Conservation (phyloP, 1,140 invertebrate genomes). For the Scaptodrosophila lebanonensis region DNA sequence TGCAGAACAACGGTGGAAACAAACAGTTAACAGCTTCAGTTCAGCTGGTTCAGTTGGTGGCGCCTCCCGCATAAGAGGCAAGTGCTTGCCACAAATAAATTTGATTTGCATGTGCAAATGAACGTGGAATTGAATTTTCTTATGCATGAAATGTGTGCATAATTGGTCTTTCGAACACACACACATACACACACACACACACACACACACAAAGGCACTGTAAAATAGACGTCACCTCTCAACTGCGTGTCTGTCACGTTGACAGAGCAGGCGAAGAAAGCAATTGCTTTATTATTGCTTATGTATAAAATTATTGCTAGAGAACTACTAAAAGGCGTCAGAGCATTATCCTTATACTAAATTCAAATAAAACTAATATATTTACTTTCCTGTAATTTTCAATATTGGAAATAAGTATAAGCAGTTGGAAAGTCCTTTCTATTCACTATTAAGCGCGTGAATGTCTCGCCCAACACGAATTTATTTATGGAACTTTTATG, state of each 20-base stretch:
- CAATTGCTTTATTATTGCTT: constrained; percentile 34
- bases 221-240: constrained; percentile 17
- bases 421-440: no score
- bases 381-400: no score
- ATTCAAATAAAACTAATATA: no score
- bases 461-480: no score
- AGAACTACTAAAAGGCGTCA: no score
- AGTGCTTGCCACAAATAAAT: constrained; percentile 68
- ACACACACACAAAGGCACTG: constrained; percentile 18
- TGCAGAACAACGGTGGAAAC: constrained; percentile 5
- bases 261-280: constrained; percentile 22
- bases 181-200: constrained; percentile 12
- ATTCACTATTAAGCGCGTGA: no score
- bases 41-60: constrained; percentile 30
- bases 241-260: constrained; percentile 27
- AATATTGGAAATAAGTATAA: no score
- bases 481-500: no score
- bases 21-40: constrained; percentile 29
- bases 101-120: constrained; percentile 76
- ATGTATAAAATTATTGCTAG: constrained; percentile 42
- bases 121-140: constrained; percentile 76
- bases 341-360: no score
- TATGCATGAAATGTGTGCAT: constrained; percentile 74
- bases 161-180: constrained; percentile 50
- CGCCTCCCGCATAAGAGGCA: constrained; percentile 43